These are phyloP conservation scores for Neotragus moschatus DNA, from an alignment of 2,113 vertebrate species.

Conservation along the genomic window DNA sequence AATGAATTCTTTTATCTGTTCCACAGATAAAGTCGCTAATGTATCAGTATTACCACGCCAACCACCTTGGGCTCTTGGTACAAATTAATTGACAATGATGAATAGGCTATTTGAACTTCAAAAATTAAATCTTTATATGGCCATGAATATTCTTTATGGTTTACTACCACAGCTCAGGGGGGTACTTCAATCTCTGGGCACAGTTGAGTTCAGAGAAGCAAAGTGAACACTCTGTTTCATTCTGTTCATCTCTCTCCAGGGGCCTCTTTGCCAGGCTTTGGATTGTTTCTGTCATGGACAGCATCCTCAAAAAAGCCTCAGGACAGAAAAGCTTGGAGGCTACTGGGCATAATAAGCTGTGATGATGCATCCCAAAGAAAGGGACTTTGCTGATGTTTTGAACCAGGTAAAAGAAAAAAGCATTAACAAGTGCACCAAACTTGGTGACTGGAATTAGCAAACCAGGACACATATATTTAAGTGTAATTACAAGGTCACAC, in stretches of 20 bases:
- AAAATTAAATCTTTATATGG: conserved; percentile 52
- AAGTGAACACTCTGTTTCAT: conserved; percentile 7
- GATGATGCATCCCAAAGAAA: neutral
- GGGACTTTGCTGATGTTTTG: neutral
- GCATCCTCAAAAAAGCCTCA: neutral
- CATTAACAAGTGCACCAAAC: neutral
- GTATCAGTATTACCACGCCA: neutral
- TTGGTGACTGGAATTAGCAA: conserved; percentile 16
- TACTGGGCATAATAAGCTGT: neutral
- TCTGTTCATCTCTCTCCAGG: conserved; percentile 22
- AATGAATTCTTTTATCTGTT: conserved; percentile 15
- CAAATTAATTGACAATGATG: conserved; percentile 40
- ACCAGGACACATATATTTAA: conserved; percentile 28
- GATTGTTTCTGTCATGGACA: neutral
- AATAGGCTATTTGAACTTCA: conserved; percentile 41
- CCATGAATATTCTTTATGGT: conserved; percentile 49
- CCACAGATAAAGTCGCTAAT: neutral
- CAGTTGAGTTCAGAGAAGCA: neutral
- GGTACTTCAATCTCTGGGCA: neutral
- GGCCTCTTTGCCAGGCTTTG: conserved; percentile 23
- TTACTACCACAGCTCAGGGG: neutral
- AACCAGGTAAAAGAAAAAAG: conserved; percentile 27
- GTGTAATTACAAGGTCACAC: conserved; percentile 64
- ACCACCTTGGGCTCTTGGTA: conserved; percentile 7
- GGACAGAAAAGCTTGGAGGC: neutral